Evolutionary conservation across 2,797 vertebrate species (phyloP).

Genomic region (Cyprinella venusta): DNA sequence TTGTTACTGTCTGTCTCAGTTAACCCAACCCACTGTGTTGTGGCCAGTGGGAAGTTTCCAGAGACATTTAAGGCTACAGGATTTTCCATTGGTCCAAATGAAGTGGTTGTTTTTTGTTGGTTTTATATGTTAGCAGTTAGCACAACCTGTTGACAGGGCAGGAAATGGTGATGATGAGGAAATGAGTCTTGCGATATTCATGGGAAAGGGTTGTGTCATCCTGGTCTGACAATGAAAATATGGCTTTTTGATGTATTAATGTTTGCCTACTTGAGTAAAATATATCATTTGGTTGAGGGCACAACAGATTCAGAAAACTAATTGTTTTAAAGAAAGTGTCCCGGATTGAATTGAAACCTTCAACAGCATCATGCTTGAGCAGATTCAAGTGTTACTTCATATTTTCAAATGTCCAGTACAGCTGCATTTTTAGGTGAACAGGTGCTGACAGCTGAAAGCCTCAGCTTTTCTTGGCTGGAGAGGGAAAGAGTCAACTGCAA

Average conservation of each 20-base stretch:
- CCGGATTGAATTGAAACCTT: not conserved
- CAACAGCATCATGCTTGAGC: not conserved
- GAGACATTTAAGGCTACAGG: conserved; percentile 61
- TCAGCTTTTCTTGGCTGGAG: not conserved
- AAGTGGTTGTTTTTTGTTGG: conserved; percentile 1
- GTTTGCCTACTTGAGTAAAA: not conserved
- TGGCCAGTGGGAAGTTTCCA: conserved; percentile 63
- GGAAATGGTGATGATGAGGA: not conserved
- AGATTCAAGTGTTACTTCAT: not conserved
- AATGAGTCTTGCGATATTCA: not conserved
- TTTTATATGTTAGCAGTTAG: conserved; percentile 16
- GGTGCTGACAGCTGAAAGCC: conserved; percentile 31
- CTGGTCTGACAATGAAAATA: not conserved
- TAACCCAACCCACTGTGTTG: conserved; percentile 49
- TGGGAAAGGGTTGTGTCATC: not conserved
- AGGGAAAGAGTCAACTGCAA: not conserved
- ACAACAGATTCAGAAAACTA: not conserved
- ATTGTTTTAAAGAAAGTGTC: not conserved
- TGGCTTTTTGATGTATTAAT: not conserved
- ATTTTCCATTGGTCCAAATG: conserved; percentile 65
- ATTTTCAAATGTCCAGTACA: conserved; percentile 15
- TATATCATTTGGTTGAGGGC: not conserved
- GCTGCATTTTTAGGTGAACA: conserved; percentile 12
- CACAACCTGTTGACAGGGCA: not conserved
- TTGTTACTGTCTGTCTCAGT: conserved; percentile 50